Percentiles rank a stretch among this genome's conserved stretches.
Conservation (phyloP, 2,797 vertebrate genomes). For the Ptychadena robeensis region DNA sequence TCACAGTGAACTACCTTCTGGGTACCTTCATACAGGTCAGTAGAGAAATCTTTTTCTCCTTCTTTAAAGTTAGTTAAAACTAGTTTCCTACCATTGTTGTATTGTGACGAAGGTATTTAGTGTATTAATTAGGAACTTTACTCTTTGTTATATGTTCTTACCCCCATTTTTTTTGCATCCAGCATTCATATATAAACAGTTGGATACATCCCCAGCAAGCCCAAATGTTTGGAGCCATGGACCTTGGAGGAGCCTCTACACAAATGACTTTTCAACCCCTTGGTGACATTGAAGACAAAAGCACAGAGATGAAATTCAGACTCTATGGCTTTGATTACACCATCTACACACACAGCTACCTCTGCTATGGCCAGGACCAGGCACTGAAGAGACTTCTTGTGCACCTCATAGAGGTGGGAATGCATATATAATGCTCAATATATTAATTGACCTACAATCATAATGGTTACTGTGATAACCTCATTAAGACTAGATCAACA, state of each 20-base stretch:
- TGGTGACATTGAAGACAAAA: slow-evolving; percentile 70
- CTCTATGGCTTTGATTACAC: slow-evolving; percentile 83
- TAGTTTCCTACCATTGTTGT: too few relatives aligned
- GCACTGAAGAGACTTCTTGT: slow-evolving; percentile 72
- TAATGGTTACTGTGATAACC: background rate
- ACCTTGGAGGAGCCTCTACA: slow-evolving; percentile 87
- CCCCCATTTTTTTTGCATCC: background rate
- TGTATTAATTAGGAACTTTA: background rate
- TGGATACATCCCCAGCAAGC: slow-evolving; percentile 78
- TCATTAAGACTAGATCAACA: too few relatives aligned
- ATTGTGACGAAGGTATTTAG: background rate
- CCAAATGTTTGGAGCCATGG: slow-evolving; percentile 83
- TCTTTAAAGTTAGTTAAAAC: too few relatives aligned
- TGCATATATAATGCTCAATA: background rate
- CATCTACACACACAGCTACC: slow-evolving; percentile 88
- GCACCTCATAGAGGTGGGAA: slow-evolving; percentile 59
- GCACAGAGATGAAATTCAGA: slow-evolving; percentile 71
- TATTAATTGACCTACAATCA: background rate
- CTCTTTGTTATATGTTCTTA: too few relatives aligned
- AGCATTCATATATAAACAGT: slow-evolving; percentile 83
- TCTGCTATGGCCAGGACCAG: slow-evolving; percentile 85
- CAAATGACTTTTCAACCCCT: slow-evolving; percentile 86
- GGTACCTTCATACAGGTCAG: slow-evolving; percentile 84
- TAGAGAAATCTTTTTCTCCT: background rate
- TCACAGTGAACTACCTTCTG: slow-evolving; percentile 86